A percentile compares a stretch with the other conserved stretches of the same genome.
phyloP scores from a whole-genome alignment of 1,140 invertebrate genomes.

The Nasonia giraulti region DNA sequence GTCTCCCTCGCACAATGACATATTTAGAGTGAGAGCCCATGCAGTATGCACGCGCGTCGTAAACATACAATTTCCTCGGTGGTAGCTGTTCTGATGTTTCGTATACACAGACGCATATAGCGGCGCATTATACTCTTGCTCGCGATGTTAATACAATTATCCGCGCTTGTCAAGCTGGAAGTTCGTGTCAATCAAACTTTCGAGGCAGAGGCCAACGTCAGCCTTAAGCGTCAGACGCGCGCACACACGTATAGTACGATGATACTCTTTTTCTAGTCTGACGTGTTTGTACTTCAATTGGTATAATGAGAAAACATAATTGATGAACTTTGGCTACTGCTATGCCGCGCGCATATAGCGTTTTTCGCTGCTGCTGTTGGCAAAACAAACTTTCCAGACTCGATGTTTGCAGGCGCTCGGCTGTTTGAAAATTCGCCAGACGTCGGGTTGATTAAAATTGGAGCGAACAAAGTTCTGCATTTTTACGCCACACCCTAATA shows the following conservation, averaged over 20 bases:
- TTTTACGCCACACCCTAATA: too few relatives aligned
- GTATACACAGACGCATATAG: background rate
- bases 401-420: background rate
- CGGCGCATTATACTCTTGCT: background rate
- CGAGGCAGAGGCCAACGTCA: background rate
- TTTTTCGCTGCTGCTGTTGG: background rate
- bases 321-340: constrained; percentile 6
- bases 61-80: constrained; percentile 31
- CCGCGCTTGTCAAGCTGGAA: constrained; percentile 34
- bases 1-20: background rate
- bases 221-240: background rate
- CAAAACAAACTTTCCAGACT: background rate
- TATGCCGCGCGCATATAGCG: background rate
- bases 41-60: background rate
- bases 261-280: constrained; percentile 27
- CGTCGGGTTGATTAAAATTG: background rate
- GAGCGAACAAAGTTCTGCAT: background rate
- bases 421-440: background rate
- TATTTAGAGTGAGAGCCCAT: background rate
- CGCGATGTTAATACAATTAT: constrained; percentile 35
- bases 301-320: constrained; percentile 33
- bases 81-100: constrained; percentile 29
- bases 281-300: constrained; percentile 36
- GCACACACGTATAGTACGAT: background rate
- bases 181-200: constrained; percentile 44